Base-by-base conservation (phyloP, 2,888 invertebrate species). In the Xanthorhoe spadicearia region DNA sequence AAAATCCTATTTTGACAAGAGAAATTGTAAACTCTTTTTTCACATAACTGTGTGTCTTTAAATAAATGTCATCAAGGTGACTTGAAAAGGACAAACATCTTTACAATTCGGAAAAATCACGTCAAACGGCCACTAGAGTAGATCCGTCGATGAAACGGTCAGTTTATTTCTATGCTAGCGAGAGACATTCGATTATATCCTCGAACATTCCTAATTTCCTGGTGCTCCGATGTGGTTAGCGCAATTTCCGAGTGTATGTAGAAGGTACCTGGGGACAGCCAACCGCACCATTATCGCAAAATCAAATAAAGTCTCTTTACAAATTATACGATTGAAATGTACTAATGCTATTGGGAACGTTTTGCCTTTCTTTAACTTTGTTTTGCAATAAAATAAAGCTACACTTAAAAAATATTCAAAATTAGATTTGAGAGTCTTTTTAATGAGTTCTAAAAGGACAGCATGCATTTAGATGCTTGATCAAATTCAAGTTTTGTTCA, bases 191-290 rank as follows among this genome's bases (percentile, higher is more conserved):
- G 91, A 92, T 92, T 90, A 91, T 87, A 89, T 85, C 86, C 87
- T 87, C 85, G 84, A 92, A 89, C 91, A 87, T 91, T 92, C 90
- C 92, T 93, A 93, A 93, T 93, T 93, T 93, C 93, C 92, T 92
- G 92, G 86, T 87, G 84, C 83, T 87, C 85, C 86, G 88, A 89
- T 88, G 89, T 89, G 91, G 91, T 90, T 92, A 92, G 90, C 89
- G 87, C 89, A 92, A 93, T 93, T 93, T 93, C 93, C 93, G 90
- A 88, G 85, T 86, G 80, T 81, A 85, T 84, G 84, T 83, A 79
- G 80, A 77, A 79, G 77, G 83, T 89, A 90, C 90, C 90, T 86
- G 86, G 87, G 87, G 87, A 85, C 81, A 58, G 28, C 80, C 79
- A 81, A 80, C 82, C 82, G 80, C 78, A 75, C 83, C 83, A 87